phyloP scores from a whole-genome alignment of 2,797 vertebrate species.

The Protosalanx chinensis region DNA sequence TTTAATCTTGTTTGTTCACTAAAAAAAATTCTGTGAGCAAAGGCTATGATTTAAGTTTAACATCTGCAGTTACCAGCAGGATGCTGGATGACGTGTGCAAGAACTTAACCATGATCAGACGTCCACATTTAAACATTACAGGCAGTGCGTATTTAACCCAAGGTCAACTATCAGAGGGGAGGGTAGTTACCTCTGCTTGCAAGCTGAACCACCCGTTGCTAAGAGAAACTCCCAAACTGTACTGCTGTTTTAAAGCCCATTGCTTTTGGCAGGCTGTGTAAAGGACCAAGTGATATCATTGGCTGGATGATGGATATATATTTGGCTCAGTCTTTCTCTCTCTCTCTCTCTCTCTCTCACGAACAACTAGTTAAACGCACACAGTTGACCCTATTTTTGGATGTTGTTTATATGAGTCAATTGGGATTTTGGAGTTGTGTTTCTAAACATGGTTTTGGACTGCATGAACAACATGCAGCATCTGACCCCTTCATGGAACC shows the following conservation, averaged over 20 bases:
- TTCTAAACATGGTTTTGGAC: neutral
- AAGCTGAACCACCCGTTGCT: constrained; percentile 36
- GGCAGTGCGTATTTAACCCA: constrained; percentile 7
- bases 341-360: constrained; percentile 5
- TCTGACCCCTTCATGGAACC: neutral
- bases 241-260: constrained; percentile 12
- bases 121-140: neutral
- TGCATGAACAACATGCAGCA: too few relatives aligned
- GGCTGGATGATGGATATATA: constrained; percentile 17
- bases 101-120: neutral
- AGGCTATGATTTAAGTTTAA: neutral
- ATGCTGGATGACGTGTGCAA: neutral
- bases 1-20: neutral
- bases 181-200: neutral
- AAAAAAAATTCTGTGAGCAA: neutral
- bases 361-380: neutral
- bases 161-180: constrained; percentile 12
- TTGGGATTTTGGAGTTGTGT: neutral
- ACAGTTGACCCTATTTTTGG: neutral
- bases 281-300: constrained; percentile 12
- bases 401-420: neutral
- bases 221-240: neutral
- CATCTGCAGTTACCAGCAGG: neutral
- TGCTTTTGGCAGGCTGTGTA: neutral
- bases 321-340: constrained; percentile 4